Percentiles rank a stretch among this genome's conserved stretches.
Evolutionary conservation across 37 sponge, comb jelly and placozoan genomes (phyloP).

Genomic region (Theonella swinhoei): DNA sequence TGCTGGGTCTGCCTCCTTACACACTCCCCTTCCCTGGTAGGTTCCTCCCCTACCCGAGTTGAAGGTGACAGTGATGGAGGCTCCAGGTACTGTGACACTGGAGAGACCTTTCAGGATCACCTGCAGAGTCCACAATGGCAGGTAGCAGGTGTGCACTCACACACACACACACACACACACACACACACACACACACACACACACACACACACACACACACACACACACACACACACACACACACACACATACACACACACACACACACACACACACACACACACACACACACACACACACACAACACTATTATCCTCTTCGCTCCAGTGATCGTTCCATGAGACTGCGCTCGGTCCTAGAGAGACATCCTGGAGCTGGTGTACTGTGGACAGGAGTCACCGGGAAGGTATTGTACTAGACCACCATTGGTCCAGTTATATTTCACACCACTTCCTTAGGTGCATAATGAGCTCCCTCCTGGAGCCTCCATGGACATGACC

Average conservation of each 20-base stretch:
- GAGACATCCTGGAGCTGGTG: slow-evolving; percentile 32
- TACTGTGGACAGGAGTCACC: slow-evolving; percentile 69
- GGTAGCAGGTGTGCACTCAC: too few relatives aligned
- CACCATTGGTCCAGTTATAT: too few relatives aligned
- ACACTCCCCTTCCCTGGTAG: slow-evolving; percentile 11
- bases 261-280: too few relatives aligned
- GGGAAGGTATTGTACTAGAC: slow-evolving; percentile 46
- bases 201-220: too few relatives aligned
- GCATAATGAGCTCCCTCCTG: slow-evolving; percentile 40
- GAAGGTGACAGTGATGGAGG: slow-evolving; percentile 6
- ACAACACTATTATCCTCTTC: too few relatives aligned
- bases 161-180: too few relatives aligned
- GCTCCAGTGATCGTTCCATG: slow-evolving; percentile 40
- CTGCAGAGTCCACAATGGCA: slow-evolving; percentile 57
- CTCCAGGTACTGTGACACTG: slow-evolving; percentile 47
- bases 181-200: too few relatives aligned
- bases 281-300: too few relatives aligned
- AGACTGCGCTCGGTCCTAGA: slow-evolving; percentile 41
- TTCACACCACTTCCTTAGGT: slow-evolving; percentile 34
- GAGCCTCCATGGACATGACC: slow-evolving; percentile 24
- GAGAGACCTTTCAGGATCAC: slow-evolving; percentile 64
- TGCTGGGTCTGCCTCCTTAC: background rate
- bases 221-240: too few relatives aligned
- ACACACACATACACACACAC: too few relatives aligned
- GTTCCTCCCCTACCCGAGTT: slow-evolving; percentile 40